Evolutionary conservation across 2,888 invertebrate genomes (phyloP).

Genomic region (Amblyjoppa proteus): DNA sequence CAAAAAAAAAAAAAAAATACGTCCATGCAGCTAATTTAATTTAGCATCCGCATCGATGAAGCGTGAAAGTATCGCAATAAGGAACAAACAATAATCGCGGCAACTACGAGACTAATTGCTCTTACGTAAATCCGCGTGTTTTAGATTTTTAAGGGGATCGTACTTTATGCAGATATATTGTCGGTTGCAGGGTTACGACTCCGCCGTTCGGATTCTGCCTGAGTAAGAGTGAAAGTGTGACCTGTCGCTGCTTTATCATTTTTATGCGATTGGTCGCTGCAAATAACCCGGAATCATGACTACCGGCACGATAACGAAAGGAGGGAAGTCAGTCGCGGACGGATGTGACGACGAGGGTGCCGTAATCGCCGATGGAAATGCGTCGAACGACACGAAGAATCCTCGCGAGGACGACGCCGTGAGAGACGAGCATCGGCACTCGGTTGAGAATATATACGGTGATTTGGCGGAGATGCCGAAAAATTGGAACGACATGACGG

Average conservation of each 20-base stretch:
- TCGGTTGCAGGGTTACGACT: not conserved
- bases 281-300: conserved; percentile 16
- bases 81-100: too few species aligned
- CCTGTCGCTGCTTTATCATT: not conserved
- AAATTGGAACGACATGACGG: conserved; percentile 57
- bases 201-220: not conserved
- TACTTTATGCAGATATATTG: not conserved
- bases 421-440: conserved; percentile 9
- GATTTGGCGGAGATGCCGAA: conserved; percentile 35
- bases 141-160: too few species aligned
- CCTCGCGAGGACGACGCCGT: not conserved
- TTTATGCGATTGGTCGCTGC: too few species aligned
- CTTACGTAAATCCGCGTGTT: not conserved
- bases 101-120: not conserved
- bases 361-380: conserved; percentile 4
- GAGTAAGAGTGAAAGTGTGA: not conserved
- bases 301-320: not conserved
- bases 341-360: conserved; percentile 13
- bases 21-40: too few species aligned
- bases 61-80: too few species aligned
- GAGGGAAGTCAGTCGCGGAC: not conserved
- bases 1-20: too few species aligned
- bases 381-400: conserved; percentile 3
- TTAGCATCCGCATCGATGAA: too few species aligned
- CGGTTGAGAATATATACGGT: conserved; percentile 1